Percentiles rank a stretch among this genome's conserved stretches.
phyloP scores from a whole-genome alignment of 2,113 vertebrate genomes.

The Onychostruthus taczanowskii region DNA sequence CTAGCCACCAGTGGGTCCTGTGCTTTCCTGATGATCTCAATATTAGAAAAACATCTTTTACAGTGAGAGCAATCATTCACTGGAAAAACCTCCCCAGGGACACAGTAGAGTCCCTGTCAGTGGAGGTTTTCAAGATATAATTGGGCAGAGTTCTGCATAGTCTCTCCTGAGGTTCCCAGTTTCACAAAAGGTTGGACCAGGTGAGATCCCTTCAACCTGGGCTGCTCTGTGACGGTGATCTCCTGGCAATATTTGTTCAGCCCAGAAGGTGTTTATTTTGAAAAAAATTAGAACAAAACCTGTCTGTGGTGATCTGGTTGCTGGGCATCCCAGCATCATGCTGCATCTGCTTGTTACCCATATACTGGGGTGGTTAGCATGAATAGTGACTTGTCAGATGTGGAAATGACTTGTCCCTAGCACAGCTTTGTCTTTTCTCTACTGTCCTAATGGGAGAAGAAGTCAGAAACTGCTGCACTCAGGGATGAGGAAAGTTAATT shows the following conservation, averaged over 20 bases:
- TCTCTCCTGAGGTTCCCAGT: background rate
- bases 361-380: fast-evolving
- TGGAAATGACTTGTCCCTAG: background rate
- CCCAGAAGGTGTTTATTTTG: background rate
- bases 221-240: background rate
- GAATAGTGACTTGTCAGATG: fast-evolving
- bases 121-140: background rate
- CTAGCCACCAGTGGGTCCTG: background rate
- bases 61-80: background rate
- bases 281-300: background rate
- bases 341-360: background rate
- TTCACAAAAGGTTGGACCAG: background rate
- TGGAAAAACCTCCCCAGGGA: background rate
- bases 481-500: background rate
- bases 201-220: background rate
- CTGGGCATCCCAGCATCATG: background rate
- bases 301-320: background rate
- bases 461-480: background rate
- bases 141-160: background rate
- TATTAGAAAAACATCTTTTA: background rate
- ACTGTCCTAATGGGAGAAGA: background rate
- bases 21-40: background rate
- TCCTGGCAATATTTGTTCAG: background rate
- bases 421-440: background rate
- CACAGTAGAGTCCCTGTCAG: fast-evolving